Evolutionary conservation across 2,113 vertebrate species (phyloP).

Genomic region (Colossoma macropomum): DNA sequence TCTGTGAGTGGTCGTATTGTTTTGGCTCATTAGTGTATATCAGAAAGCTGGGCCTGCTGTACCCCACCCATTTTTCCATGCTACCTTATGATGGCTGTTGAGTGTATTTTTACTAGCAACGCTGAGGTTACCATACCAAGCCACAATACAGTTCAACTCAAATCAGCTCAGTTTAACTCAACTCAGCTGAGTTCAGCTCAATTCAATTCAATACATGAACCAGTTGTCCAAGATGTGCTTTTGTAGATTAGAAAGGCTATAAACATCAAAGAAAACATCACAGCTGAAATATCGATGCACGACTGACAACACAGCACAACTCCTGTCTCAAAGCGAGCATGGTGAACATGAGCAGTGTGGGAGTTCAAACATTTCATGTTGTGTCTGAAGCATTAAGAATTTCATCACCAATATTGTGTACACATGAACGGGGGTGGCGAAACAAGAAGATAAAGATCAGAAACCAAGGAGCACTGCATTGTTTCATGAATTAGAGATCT

Average conservation of each 20-base stretch:
- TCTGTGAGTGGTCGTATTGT: too few relatives aligned
- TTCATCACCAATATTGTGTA: neutral
- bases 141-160: too few relatives aligned
- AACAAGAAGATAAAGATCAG: constrained; percentile 52
- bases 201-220: too few relatives aligned
- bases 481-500: constrained; percentile 10
- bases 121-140: too few relatives aligned
- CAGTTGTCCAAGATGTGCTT: too few relatives aligned
- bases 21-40: too few relatives aligned
- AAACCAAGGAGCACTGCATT: constrained; percentile 18
- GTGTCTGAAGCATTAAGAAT: neutral
- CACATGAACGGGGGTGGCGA: neutral
- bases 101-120: too few relatives aligned
- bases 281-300: neutral
- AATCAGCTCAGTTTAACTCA: neutral
- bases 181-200: too few relatives aligned
- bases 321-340: neutral
- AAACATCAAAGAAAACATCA: neutral
- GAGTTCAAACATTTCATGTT: constrained; percentile 19
- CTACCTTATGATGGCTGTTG: too few relatives aligned
- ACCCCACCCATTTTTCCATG: too few relatives aligned
- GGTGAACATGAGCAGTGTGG: neutral
- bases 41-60: too few relatives aligned
- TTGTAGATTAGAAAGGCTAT: too few relatives aligned
- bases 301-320: neutral